A percentile compares a stretch with the other conserved stretches of the same genome.
phyloP scores from a whole-genome alignment of 2,113 vertebrate species.

The Gymnarchus niloticus region DNA sequence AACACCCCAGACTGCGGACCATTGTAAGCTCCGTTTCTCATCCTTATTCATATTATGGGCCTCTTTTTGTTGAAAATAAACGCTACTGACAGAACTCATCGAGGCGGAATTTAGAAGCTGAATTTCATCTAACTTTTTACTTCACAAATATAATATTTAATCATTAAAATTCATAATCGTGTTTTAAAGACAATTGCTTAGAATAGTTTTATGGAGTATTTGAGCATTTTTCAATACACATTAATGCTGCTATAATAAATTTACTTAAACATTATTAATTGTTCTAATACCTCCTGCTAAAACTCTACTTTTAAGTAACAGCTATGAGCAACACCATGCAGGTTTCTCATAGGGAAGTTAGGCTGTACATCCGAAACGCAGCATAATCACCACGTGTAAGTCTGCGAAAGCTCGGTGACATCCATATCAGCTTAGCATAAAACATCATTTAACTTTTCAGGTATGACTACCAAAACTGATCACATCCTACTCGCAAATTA shows the following conservation, averaged over 20 bases:
- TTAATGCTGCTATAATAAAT: too few relatives aligned
- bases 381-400: too few relatives aligned
- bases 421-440: too few relatives aligned
- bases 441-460: too few relatives aligned
- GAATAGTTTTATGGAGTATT: too few relatives aligned
- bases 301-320: neutral
- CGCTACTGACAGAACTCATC: conserved; percentile 38
- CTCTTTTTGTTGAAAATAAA: conserved; percentile 57
- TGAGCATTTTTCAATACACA: too few relatives aligned
- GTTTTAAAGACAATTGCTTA: neutral
- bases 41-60: conserved; percentile 62
- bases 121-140: conserved; percentile 49
- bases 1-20: conserved; percentile 48
- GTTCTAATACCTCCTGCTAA: neutral
- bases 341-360: neutral
- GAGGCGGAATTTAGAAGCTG: conserved; percentile 39
- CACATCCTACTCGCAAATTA: too few relatives aligned
- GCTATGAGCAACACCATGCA: neutral
- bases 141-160: conserved; percentile 34
- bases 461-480: too few relatives aligned
- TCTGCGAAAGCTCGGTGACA: too few relatives aligned
- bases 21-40: conserved; percentile 49
- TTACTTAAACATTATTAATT: neutral
- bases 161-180: neutral
- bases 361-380: too few relatives aligned